phyloP scores from a whole-genome alignment of 92 coral and sea anemone species.

The Isaurus tuberculatus region DNA sequence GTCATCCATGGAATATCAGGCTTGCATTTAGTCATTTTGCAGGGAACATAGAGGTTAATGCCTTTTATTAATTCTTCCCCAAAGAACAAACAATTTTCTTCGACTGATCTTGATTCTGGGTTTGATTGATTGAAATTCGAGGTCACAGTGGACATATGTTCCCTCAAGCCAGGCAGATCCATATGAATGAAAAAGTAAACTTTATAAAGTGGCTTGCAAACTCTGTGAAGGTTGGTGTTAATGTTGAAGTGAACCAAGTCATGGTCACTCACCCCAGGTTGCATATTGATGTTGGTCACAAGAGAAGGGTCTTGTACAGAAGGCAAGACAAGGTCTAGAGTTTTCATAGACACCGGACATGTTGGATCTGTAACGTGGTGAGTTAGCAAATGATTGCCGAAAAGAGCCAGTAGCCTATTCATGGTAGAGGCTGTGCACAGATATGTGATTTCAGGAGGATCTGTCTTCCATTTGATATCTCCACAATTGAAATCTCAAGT shows the following conservation, averaged over 20 bases:
- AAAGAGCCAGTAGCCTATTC: background rate
- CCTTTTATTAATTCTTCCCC: constrained; percentile 20
- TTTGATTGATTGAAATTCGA: constrained; percentile 11
- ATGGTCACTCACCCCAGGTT: constrained; percentile 13
- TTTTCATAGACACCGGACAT: background rate
- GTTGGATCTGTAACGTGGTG: background rate
- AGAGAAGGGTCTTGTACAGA: constrained; percentile 3
- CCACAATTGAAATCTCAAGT: background rate
- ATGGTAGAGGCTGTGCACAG: background rate
- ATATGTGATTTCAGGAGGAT: background rate
- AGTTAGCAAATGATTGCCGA: background rate
- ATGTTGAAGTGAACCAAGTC: constrained; percentile 1
- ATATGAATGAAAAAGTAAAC: constrained; percentile 10
- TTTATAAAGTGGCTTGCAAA: constrained; percentile 15
- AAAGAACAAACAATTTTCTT: constrained; percentile 19
- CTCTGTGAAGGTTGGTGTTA: background rate
- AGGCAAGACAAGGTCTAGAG: background rate
- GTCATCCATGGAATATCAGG: background rate
- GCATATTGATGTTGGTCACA: background rate
- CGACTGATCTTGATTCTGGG: constrained; percentile 14
- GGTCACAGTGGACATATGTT: constrained; percentile 24
- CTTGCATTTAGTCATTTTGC: constrained; percentile 2
- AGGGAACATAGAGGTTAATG: background rate
- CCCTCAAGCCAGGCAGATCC: constrained; percentile 7
- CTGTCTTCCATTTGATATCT: background rate